A percentile compares a stretch with the other conserved stretches of the same genome.
phyloP scores from a whole-genome alignment of 2,797 vertebrate genomes.

The Halcyon chelicuti region DNA sequence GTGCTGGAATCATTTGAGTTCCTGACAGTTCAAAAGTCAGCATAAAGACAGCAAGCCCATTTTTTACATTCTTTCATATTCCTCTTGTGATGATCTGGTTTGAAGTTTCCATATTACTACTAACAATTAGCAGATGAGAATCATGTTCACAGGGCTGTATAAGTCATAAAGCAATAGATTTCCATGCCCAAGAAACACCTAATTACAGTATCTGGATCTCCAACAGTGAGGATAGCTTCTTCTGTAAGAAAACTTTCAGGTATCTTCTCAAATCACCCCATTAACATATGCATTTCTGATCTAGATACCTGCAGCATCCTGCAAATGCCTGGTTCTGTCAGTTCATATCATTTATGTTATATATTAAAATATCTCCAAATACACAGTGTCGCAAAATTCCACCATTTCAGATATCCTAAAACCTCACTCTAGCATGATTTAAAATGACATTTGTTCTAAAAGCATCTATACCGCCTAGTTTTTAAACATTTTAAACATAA shows the following conservation, averaged over 20 bases:
- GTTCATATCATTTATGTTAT: neutral
- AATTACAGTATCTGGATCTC: neutral
- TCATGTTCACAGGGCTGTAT: neutral
- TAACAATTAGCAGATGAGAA: neutral
- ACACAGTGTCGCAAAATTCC: neutral
- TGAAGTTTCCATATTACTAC: neutral
- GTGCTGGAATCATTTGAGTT: neutral
- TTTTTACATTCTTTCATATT: neutral
- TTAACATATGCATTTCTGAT: neutral
- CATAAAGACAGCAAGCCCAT: neutral
- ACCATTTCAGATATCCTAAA: neutral
- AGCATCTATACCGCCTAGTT: neutral
- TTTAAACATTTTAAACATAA: constrained; percentile 37
- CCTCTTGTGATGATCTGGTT: neutral
- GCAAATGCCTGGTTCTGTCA: neutral
- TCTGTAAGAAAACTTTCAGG: neutral
- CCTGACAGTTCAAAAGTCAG: neutral
- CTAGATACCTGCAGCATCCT: neutral
- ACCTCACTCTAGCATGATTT: neutral
- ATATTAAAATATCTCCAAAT: neutral
- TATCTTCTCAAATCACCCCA: neutral
- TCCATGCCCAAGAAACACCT: neutral
- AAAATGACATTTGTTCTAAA: neutral
- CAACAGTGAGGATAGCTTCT: neutral
- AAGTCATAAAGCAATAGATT: neutral